Percentiles rank a stretch among this genome's conserved stretches.
phyloP scores from a whole-genome alignment of 1,140 invertebrate genomes.

The Drosophila suzukii region DNA sequence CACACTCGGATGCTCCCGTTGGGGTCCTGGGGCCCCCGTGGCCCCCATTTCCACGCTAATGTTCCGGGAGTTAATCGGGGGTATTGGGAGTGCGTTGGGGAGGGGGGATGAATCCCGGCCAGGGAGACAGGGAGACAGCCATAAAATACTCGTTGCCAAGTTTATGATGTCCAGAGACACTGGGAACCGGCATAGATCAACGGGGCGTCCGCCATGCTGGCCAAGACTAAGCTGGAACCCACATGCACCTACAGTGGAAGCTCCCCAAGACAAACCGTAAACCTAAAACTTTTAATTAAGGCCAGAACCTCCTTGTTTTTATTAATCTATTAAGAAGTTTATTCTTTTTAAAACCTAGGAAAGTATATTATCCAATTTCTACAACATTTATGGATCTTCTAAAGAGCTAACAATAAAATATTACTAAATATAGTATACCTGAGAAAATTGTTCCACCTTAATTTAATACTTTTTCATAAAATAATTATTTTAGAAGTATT shows the following conservation, averaged over 20 bases:
- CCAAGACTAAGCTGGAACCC: neutral
- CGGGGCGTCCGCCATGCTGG: neutral
- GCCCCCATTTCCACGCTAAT: constrained; percentile 8
- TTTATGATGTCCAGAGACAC: constrained; percentile 37
- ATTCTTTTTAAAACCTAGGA: too few relatives aligned
- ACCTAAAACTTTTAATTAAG: neutral
- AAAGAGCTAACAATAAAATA: too few relatives aligned
- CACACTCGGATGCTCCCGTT: constrained; percentile 66
- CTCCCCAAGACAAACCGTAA: neutral
- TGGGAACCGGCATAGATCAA: constrained; percentile 25
- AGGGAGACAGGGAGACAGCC: constrained; percentile 26
- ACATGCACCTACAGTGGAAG: neutral
- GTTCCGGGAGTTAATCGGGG: constrained; percentile 17
- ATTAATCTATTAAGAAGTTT: too few relatives aligned
- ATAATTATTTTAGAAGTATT: too few relatives aligned
- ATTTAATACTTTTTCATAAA: too few relatives aligned
- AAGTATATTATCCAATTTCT: too few relatives aligned
- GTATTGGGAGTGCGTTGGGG: neutral
- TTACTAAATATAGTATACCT: too few relatives aligned
- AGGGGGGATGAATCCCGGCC: neutral
- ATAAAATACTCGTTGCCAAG: constrained; percentile 41
- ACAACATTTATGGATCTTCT: too few relatives aligned
- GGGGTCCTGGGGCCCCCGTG: constrained; percentile 6
- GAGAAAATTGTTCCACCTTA: too few relatives aligned
- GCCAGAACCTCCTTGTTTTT: neutral